Percentiles rank a stretch among this genome's conserved stretches.
These are phyloP conservation scores for Pseudomyrmex gracilis DNA, from an alignment of 1,140 invertebrate species.

Conservation along the genomic window DNA sequence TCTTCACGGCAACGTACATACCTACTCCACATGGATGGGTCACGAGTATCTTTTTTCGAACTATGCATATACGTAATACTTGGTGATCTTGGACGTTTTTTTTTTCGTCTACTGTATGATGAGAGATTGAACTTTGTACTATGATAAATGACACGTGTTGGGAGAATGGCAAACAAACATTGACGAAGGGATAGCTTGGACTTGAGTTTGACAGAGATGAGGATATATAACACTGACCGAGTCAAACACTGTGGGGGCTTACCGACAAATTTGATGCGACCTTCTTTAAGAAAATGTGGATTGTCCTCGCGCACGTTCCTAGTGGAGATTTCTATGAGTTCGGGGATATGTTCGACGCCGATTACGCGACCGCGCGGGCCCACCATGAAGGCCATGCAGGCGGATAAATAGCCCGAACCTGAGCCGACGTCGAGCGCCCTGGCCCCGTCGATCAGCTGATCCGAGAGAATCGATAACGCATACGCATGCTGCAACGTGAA, in stretches of 20 bases:
- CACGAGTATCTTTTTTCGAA: constrained; percentile 61
- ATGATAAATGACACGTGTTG: neutral
- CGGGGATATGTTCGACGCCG: constrained; percentile 90
- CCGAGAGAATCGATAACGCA: constrained; percentile 80
- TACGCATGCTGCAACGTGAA: constrained; percentile 84
- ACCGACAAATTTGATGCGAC: constrained; percentile 82
- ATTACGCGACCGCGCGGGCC: constrained; percentile 87
- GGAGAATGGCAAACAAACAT: constrained; percentile 23
- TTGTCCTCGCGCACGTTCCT: constrained; percentile 80
- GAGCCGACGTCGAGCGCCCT: constrained; percentile 90
- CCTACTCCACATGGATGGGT: constrained; percentile 71
- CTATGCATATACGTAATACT: constrained; percentile 44
- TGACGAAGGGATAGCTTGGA: constrained; percentile 36
- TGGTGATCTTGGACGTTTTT: constrained; percentile 14
- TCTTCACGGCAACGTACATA: constrained; percentile 66
- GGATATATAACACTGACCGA: neutral
- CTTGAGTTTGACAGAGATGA: constrained; percentile 14
- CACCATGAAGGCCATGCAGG: constrained; percentile 90
- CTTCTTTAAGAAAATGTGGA: constrained; percentile 80
- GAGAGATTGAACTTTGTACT: neutral
- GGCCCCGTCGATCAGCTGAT: constrained; percentile 80
- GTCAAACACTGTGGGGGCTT: constrained; percentile 58
- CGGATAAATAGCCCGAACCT: constrained; percentile 90
- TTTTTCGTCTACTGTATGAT: constrained; percentile 2
- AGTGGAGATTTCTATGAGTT: constrained; percentile 85